Conservation (phyloP, 2,888 invertebrate species). For the Polydrusus pterygomalis region DNA sequence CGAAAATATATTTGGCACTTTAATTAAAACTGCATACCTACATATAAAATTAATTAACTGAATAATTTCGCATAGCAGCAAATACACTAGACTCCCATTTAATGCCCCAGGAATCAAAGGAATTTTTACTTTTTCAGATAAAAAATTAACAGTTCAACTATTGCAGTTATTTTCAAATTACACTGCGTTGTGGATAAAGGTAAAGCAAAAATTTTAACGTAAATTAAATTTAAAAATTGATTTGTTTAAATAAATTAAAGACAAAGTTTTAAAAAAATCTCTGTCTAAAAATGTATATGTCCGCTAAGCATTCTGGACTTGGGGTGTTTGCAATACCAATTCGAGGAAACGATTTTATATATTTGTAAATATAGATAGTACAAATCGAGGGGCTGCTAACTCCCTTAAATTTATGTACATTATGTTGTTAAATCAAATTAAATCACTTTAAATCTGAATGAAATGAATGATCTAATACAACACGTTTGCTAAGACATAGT, state of each 20-base stretch:
- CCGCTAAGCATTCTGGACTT: neutral
- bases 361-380: too few relatives aligned
- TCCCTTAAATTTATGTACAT: too few relatives aligned
- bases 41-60: neutral
- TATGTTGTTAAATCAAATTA: too few relatives aligned
- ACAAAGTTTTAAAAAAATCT: neutral
- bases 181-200: conserved; percentile 3
- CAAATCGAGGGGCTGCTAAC: too few relatives aligned
- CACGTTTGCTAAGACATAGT: too few relatives aligned
- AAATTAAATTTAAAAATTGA: conserved; percentile 1
- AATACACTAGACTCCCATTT: neutral
- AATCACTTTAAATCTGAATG: too few relatives aligned
- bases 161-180: neutral
- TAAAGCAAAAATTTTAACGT: neutral
- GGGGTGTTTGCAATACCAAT: neutral
- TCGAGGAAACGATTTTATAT: too few relatives aligned
- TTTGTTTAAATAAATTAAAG: neutral
- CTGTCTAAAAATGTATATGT: too few relatives aligned
- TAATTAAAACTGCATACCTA: neutral
- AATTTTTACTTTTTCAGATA: neutral
- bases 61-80: neutral
- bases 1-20: neutral
- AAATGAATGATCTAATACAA: too few relatives aligned
- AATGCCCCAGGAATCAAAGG: neutral
- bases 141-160: neutral